A percentile compares a stretch with the other conserved stretches of the same genome.
phyloP scores from a whole-genome alignment of 2,113 vertebrate species.

The Probosciger aterrimus region DNA sequence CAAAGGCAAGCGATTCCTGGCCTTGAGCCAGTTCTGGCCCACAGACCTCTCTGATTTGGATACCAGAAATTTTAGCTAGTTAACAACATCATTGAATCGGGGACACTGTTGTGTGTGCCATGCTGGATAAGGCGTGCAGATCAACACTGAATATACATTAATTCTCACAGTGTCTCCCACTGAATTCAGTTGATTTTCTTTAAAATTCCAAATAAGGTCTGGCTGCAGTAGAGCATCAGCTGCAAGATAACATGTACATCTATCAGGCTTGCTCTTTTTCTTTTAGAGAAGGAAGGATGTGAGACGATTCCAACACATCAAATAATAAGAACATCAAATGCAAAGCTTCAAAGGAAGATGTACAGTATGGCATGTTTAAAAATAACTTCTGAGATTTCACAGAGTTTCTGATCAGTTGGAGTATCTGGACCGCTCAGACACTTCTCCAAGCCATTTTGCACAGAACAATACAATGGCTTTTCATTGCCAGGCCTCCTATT shows the following conservation, averaged over 20 bases:
- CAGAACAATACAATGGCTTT: background rate
- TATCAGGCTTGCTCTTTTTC: background rate
- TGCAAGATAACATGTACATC: background rate
- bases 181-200: background rate
- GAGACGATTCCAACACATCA: background rate
- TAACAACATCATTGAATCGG: background rate
- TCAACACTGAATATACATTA: background rate
- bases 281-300: background rate
- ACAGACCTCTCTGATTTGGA: background rate
- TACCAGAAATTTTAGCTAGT: background rate
- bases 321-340: background rate
- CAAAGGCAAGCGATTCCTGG: background rate
- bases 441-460: background rate
- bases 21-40: background rate
- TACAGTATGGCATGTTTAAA: fast-evolving
- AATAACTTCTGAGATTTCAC: background rate
- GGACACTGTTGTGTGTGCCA: background rate
- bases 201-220: background rate
- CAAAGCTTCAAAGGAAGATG: background rate
- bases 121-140: background rate
- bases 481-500: background rate
- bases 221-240: background rate
- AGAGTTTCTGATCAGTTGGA: background rate
- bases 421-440: background rate
- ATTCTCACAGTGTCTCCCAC: background rate